Conservation (phyloP, 2,888 invertebrate species). For the Drosophila kokeensis region DNA sequence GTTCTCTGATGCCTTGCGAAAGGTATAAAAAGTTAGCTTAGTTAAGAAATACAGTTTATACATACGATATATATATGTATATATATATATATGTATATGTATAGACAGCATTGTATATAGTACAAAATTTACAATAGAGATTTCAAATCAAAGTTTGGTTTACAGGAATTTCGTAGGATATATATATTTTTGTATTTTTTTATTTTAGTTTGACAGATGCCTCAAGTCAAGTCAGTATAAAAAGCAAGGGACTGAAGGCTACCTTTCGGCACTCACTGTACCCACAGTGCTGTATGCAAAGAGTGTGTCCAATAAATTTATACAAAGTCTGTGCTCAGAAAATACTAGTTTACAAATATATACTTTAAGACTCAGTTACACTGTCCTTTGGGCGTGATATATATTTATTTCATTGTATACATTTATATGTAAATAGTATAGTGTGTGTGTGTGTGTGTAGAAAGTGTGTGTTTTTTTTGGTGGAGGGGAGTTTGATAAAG, state of each 20-base stretch:
- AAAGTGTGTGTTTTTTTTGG: constrained; percentile 8
- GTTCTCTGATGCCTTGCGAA: constrained; percentile 62
- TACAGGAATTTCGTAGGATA: neutral
- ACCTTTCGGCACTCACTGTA: constrained; percentile 59
- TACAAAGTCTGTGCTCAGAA: constrained; percentile 80
- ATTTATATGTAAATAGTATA: constrained; percentile 55
- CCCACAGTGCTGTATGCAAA: constrained; percentile 37
- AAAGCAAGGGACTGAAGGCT: constrained; percentile 77
- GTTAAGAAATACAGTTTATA: constrained; percentile 62
- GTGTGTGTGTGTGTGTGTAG: constrained; percentile 11
- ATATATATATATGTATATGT: constrained; percentile 19
- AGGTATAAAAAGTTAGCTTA: constrained; percentile 75
- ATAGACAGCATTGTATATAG: constrained; percentile 73
- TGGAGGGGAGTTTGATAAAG: constrained; percentile 46
- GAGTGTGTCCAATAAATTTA: constrained; percentile 64
- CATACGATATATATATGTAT: neutral
- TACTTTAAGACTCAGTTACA: constrained; percentile 72
- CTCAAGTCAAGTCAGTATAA: constrained; percentile 60
- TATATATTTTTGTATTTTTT: neutral
- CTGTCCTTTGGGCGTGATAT: constrained; percentile 77
- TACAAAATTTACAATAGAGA: constrained; percentile 76
- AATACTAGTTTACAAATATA: constrained; percentile 79
- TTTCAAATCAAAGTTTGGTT: constrained; percentile 15
- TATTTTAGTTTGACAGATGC: constrained; percentile 27
- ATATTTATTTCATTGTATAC: constrained; percentile 35